Percentiles rank a stretch among this genome's conserved stretches.
phyloP scores from a whole-genome alignment of 2,113 vertebrate species.

The Laterallus jamaicensis region DNA sequence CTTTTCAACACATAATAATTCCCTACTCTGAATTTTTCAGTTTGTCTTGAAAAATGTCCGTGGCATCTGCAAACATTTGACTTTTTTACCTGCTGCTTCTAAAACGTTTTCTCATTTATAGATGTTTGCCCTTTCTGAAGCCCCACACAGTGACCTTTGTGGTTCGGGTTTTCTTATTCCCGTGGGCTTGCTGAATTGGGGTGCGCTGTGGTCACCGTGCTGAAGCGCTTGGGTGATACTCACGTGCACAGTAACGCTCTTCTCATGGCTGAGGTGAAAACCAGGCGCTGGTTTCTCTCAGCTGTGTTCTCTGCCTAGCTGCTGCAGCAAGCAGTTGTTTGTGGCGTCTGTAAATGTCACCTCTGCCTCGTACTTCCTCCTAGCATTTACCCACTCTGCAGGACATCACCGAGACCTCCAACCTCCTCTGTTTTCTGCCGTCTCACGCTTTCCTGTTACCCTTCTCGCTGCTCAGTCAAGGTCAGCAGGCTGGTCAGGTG shows the following conservation, averaged over 20 bases:
- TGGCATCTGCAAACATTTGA: neutral
- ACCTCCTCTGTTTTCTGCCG: neutral
- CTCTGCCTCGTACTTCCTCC: neutral
- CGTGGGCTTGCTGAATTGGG: neutral
- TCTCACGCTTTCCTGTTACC: neutral
- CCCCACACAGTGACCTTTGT: neutral
- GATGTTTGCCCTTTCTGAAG: neutral
- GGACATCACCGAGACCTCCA: neutral
- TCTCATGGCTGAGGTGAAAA: neutral
- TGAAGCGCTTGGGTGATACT: neutral
- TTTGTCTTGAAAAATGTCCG: neutral
- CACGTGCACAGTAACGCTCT: neutral
- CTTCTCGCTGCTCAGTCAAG: neutral
- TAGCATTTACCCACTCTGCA: neutral
- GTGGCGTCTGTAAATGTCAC: neutral
- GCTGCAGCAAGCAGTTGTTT: neutral
- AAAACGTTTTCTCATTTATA: neutral
- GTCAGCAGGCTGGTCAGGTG: neutral
- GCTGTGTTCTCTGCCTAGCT: neutral
- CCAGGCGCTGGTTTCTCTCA: neutral
- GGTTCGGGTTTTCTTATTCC: neutral
- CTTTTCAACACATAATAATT: neutral
- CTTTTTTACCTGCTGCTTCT: neutral
- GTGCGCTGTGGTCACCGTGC: neutral
- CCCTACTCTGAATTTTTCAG: neutral